Base-by-base conservation (phyloP, 2,797 vertebrate species). In the Sylvia borin region DNA sequence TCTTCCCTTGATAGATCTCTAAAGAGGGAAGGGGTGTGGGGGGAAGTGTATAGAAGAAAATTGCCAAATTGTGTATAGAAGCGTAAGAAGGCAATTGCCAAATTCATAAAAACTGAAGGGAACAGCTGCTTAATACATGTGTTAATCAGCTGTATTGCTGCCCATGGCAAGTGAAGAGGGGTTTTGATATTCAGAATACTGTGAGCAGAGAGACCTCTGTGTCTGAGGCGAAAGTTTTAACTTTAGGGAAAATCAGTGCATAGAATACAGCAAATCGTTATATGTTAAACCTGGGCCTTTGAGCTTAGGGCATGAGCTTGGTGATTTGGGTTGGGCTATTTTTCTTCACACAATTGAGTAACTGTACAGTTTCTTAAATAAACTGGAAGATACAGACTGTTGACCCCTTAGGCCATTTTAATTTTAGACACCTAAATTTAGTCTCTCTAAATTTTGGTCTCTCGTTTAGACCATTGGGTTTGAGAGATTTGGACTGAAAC, bases 361-460 rank as follows among this genome's bases (percentile, higher is more conserved):
- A 54, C 54, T 77, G 15, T 26, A 36, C 17, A 29, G 21, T 58
- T 55, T 72, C 62, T 86, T 74, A 72, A 93, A 88, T 68, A 86
- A 90, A 78, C 61, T 88, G 62, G 16, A 72, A 84, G 83, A 45
- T 60, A 60, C 47, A 68, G 73, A 70, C 47, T 25, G 43, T 48
- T 94, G 83, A 94, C 71, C 40, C 47, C 47, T 86, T 95, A 85
- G 76, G 74, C 47, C 13, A 21, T 72, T 96, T 93, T 90, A 81
- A 93, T 93, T 97, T 94, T 92, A 94, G 90, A 72, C 31, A 68
- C 66, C 70, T 93, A 90, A 92, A 73, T 95, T 95, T 95, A 95
- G 88, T 29, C 25, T 60, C 58, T 60, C 26, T 60, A 29, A 38
- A 92, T 27, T 91, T 87, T 81, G 77, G 74, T 47, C 40, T 89